Conservation (phyloP, 2,888 invertebrate species). For the Drosophila multiciliata region DNA sequence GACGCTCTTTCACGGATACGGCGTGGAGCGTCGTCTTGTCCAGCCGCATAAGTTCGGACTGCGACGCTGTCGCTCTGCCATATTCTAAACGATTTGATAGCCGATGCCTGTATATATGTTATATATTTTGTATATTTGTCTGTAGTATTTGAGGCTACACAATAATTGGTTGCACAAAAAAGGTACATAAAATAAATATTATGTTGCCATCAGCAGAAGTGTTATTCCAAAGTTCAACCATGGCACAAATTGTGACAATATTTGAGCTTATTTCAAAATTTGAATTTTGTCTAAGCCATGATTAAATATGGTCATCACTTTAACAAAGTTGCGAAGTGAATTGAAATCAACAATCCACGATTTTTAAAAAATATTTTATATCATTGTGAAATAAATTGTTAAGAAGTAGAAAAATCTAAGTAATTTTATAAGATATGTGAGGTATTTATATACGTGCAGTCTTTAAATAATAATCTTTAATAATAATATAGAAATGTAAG, state of each 20-base stretch:
- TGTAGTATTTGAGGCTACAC: neutral
- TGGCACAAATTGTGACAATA: neutral
- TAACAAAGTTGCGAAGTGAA: neutral
- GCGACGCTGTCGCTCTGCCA: conserved; percentile 79
- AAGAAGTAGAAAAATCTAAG: too few relatives aligned
- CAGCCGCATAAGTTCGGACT: conserved; percentile 39
- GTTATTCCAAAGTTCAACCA: neutral
- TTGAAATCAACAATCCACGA: too few relatives aligned
- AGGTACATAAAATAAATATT: conserved; percentile 1
- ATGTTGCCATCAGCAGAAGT: neutral
- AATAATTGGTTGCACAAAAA: neutral
- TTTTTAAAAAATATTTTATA: too few relatives aligned
- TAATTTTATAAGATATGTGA: too few relatives aligned
- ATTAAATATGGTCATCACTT: neutral
- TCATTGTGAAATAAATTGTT: too few relatives aligned
- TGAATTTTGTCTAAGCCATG: neutral
- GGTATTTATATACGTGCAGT: too few relatives aligned
- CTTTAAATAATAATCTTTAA: too few relatives aligned
- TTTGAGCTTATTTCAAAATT: neutral
- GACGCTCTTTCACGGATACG: conserved; percentile 67
- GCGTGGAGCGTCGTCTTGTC: conserved; percentile 34
- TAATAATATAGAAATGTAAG: too few relatives aligned
- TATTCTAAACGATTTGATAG: conserved; percentile 58
- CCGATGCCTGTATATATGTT: conserved; percentile 11
- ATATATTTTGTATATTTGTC: conserved; percentile 48